Evolutionary conservation across 2,797 vertebrate genomes (phyloP), one percentile per base, ranked within the genome.

Genomic region (Pipistrellus pygmaeus): DNA sequence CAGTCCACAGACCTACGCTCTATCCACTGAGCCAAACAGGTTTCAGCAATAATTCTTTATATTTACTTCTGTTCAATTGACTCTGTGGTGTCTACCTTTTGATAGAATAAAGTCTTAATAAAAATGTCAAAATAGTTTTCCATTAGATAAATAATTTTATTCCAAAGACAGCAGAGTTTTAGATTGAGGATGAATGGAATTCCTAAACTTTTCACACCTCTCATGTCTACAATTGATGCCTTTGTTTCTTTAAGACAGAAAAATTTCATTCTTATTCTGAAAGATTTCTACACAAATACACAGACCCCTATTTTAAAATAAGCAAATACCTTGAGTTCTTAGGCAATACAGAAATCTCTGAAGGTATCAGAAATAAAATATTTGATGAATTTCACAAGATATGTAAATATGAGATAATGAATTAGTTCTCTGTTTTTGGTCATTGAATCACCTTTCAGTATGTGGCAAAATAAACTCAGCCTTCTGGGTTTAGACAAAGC

Each of bases 111-210:
- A 68, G 27, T 93, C 10, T 44, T 5, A 12, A 32, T 46, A 66
- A 94, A 94, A 82, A 69, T 68, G 17, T 73, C 57, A 83, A 90
- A 75, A 69, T 3, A 90, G 32, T 48, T 72, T 77, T 73, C 9
- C 48, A 30, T 60, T 46, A 78, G 80, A 32, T 55, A 96, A 84
- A 51, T 32, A 81, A 86, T 85, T 88, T 3, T 88, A 75, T 68
- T 82, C 7, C 25, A 85, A 85, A 35, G 55, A 80, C 7, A 62
- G 12, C 21, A 72, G 72, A 66, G 10, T 32, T n/a, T 32, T 53
- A 27, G 8, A 57, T 85, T 77, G 21, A 87, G 13, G 38, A 30
- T 41, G 4, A 18, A 60, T 46, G 14, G 55, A 3, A 10, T 30
- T 66, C 6, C 57, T 86, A 66, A 90, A 71, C 0, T 35, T 76